These are phyloP conservation scores for Garrulus glandarius DNA, from an alignment of 2,797 vertebrate species.

Conservation along the genomic window DNA sequence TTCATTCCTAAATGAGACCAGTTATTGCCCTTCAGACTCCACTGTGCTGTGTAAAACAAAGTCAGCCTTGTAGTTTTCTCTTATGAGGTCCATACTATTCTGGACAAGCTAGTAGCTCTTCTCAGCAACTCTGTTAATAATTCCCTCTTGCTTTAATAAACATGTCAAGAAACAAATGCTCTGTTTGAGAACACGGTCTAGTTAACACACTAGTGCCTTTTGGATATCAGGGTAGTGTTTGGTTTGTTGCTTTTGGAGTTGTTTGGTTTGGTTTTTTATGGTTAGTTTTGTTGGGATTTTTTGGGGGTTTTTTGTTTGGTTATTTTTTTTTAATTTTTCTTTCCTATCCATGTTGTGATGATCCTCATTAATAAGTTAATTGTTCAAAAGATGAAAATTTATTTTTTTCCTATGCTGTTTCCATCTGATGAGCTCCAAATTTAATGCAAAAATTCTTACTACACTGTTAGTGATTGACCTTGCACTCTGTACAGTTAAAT, in stretches of 20 bases:
- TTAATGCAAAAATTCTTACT: constrained; percentile 34
- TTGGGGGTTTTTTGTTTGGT: too few species aligned
- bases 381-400: neutral
- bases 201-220: neutral
- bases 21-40: neutral
- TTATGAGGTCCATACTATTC: neutral
- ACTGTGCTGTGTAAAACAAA: neutral
- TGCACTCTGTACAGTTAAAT: constrained; percentile 31
- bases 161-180: neutral
- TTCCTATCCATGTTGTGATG: neutral
- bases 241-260: neutral
- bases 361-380: neutral
- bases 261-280: neutral
- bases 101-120: neutral
- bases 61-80: neutral
- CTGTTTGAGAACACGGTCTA: neutral
- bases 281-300: neutral
- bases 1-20: neutral
- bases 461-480: constrained; percentile 42
- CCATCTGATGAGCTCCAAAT: constrained; percentile 45
- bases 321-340: rapidly evolving
- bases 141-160: neutral
- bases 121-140: neutral
- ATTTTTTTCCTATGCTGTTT: neutral
- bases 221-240: neutral